Conservation (phyloP, 1,140 invertebrate species). For the Patella vulgata region DNA sequence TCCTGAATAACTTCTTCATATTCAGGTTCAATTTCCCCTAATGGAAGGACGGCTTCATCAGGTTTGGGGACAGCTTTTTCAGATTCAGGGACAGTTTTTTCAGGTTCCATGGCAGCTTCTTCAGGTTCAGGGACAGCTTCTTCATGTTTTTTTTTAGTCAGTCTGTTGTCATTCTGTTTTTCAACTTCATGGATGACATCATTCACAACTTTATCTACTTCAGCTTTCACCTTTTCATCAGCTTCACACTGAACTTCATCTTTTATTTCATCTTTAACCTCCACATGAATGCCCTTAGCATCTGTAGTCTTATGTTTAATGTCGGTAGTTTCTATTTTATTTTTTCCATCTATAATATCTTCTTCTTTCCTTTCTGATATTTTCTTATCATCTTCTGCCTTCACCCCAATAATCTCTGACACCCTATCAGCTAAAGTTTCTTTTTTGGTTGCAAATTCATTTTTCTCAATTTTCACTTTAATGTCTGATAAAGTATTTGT, state of each 20-base stretch:
- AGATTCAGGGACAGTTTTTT: constrained; percentile 47
- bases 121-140: constrained; percentile 12
- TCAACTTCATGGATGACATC: constrained; percentile 15
- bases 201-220: too few relatives aligned
- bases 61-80: constrained; percentile 62
- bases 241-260: constrained; percentile 12
- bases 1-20: constrained; percentile 63
- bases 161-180: constrained; percentile 3
- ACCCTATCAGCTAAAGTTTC: background rate
- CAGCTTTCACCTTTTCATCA: too few relatives aligned
- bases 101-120: constrained; percentile 17
- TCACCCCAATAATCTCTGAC: background rate
- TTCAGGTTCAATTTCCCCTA: constrained; percentile 68
- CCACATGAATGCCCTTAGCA: too few relatives aligned
- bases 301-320: constrained; percentile 2
- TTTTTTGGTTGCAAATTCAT: too few relatives aligned
- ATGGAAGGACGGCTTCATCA: constrained; percentile 69
- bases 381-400: constrained; percentile 8
- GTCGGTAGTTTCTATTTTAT: background rate
- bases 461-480: too few relatives aligned
- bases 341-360: constrained; percentile 2
- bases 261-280: constrained; percentile 8
- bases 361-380: background rate
- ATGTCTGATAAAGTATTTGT: too few relatives aligned
- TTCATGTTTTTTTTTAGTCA: constrained; percentile 8